Conservation (phyloP, 2,113 vertebrate species). For the Nothocercus nigrocapillus region DNA sequence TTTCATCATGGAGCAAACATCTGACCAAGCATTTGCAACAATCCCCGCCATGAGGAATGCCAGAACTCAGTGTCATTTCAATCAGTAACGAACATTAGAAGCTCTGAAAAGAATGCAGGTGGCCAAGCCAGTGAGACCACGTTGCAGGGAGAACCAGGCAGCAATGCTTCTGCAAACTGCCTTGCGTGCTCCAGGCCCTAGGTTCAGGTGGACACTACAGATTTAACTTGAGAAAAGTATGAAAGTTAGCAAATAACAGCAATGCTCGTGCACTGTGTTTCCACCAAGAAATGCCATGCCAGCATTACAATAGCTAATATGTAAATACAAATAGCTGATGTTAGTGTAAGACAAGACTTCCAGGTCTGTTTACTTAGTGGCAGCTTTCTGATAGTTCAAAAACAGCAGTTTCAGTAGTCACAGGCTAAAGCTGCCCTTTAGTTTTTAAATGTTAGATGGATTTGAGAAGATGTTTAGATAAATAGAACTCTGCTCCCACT, state of each 20-base stretch:
- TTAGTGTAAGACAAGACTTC: neutral
- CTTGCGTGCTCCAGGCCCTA: neutral
- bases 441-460: neutral
- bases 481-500: neutral
- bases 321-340: neutral
- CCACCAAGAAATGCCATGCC: neutral
- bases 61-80: neutral
- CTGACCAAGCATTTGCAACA: neutral
- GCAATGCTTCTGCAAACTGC: neutral
- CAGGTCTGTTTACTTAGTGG: neutral
- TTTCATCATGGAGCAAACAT: neutral
- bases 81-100: neutral
- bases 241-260: neutral
- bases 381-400: neutral
- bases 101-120: neutral
- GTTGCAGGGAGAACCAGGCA: neutral
- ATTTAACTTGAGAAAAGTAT: neutral
- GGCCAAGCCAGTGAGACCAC: neutral
- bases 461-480: neutral
- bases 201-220: neutral
- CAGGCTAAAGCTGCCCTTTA: neutral
- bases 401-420: neutral
- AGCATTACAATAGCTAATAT: neutral
- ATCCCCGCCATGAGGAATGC: neutral
- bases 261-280: neutral